phyloP scores from a whole-genome alignment of 2,888 invertebrate species.

The Cryptocephalus moraei region DNA sequence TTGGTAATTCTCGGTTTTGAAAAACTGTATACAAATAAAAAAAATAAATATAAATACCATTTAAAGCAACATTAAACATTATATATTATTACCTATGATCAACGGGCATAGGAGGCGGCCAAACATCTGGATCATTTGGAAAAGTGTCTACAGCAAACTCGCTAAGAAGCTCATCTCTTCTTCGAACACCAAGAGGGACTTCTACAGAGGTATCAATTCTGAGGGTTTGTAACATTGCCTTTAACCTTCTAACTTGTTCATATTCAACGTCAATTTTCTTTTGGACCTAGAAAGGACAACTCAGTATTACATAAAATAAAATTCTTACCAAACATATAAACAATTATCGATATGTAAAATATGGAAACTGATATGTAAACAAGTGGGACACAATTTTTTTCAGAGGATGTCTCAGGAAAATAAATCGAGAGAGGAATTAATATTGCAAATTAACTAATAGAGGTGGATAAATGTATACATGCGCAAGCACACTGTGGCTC shows the following conservation, averaged over 20 bases:
- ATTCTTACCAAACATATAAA: no score
- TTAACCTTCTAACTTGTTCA: slow-evolving; percentile 78
- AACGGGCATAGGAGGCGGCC: slow-evolving; percentile 75
- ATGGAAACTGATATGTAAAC: no score
- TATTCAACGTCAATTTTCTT: slow-evolving; percentile 83
- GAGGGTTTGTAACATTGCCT: slow-evolving; percentile 65
- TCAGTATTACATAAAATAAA: neutral
- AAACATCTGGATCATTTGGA: slow-evolving; percentile 68
- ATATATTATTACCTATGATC: slow-evolving; percentile 48
- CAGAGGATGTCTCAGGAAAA: no score
- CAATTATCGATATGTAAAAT: no score
- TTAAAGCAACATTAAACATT: neutral
- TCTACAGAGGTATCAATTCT: slow-evolving; percentile 53
- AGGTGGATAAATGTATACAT: no score
- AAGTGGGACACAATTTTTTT: no score
- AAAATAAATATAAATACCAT: slow-evolving; percentile 1
- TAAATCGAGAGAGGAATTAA: no score
- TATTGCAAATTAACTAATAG: no score
- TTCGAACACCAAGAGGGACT: slow-evolving; percentile 41
- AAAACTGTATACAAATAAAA: slow-evolving; percentile 22
- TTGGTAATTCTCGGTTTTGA: slow-evolving; percentile 26
- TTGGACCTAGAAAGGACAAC: slow-evolving; percentile 55
- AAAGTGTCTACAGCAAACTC: slow-evolving; percentile 60
- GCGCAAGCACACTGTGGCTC: no score
- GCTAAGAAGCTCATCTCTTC: slow-evolving; percentile 46